A percentile compares a stretch with the other conserved stretches of the same genome.
phyloP scores from a whole-genome alignment of 2,113 vertebrate genomes.

The Rattus norvegicus region GRCr8 NC_086026.1:28784501-28785000 shows the following conservation, averaged over 20 bases:
- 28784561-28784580: constrained; percentile 94
- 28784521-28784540: accelerated
- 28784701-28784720: not conserved
- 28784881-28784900: constrained; percentile 79
- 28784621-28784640: not conserved
- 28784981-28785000: constrained; percentile 30
- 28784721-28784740: not conserved
- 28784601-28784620: constrained; percentile 38
- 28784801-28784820: constrained; percentile 90
- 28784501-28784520: not conserved
- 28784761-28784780: not conserved
- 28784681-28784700: not conserved
- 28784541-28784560: constrained; percentile 83
- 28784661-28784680: not conserved
- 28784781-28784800: constrained; percentile 66
- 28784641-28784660: not conserved
- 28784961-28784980: not conserved
- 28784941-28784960: not conserved
- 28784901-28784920: constrained; percentile 22
- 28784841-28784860: constrained; percentile 94
- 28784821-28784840: constrained; percentile 94
- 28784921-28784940: not conserved
- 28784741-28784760: not conserved
- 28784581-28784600: constrained; percentile 88
- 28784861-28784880: constrained; percentile 91